Percentiles rank a stretch among this genome's conserved stretches.
Evolutionary conservation across 1,140 invertebrate species (phyloP).

Genomic region (Drosophila baimaii): DNA sequence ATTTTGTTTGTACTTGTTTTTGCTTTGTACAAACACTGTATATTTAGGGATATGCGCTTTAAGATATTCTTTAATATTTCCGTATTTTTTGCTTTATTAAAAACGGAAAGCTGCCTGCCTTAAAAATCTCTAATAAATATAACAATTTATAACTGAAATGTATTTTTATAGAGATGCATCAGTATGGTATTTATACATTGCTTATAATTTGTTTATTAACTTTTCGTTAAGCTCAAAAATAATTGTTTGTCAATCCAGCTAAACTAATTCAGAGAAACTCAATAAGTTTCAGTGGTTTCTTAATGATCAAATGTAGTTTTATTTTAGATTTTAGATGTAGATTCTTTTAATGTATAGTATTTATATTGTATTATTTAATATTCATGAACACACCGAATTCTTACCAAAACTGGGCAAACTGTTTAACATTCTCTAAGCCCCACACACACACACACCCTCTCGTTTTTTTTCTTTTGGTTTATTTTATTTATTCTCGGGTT

Average conservation of each 20-base stretch:
- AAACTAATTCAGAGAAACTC: neutral
- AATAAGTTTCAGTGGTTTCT: neutral
- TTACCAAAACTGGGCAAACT: constrained; percentile 65
- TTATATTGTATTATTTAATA: neutral
- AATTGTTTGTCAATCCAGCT: neutral
- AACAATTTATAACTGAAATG: too few species aligned
- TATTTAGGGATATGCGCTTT: neutral
- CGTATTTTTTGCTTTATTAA: neutral
- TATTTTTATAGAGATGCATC: too few species aligned
- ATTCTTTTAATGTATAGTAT: neutral
- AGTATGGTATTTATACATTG: too few species aligned
- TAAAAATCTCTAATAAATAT: too few species aligned
- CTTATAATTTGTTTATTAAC: too few species aligned
- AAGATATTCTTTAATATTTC: neutral
- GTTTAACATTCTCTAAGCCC: constrained; percentile 62
- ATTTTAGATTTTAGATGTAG: neutral
- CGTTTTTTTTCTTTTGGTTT: constrained; percentile 10
- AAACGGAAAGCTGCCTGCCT: too few species aligned
- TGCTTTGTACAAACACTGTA: neutral
- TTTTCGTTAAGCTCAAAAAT: too few species aligned
- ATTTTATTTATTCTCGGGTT: constrained; percentile 12
- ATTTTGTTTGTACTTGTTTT: neutral
- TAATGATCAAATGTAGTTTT: neutral
- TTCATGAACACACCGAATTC: constrained; percentile 2
- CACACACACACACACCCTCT: constrained; percentile 10